Evolutionary conservation across 2,113 vertebrate species (phyloP).

Genomic region (Rhombomys opimus): DNA sequence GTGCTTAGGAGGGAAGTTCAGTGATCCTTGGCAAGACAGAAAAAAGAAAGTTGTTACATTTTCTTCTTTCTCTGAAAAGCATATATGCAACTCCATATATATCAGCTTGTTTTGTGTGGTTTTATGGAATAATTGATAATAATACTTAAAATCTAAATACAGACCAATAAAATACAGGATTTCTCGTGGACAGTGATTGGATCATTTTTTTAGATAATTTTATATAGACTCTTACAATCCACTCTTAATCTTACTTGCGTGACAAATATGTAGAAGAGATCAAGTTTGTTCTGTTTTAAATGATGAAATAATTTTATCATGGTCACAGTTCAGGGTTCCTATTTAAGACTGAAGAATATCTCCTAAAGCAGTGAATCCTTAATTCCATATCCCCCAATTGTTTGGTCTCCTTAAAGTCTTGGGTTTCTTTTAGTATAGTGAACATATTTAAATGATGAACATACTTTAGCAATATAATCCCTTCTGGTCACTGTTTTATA

Average conservation of each 20-base stretch:
- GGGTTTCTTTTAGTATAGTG: slow-evolving; percentile 1
- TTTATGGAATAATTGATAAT: slow-evolving; percentile 47
- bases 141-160: slow-evolving; percentile 50
- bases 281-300: slow-evolving; percentile 56
- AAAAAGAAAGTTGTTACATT: slow-evolving; percentile 24
- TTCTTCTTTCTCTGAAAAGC: slow-evolving; percentile 27
- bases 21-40: too few relatives aligned
- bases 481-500: neutral
- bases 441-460: neutral
- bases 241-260: slow-evolving; percentile 34
- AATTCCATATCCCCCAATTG: neutral
- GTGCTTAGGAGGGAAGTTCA: neutral
- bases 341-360: slow-evolving; percentile 49
- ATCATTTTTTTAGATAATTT: slow-evolving; percentile 47
- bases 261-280: slow-evolving; percentile 24
- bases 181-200: slow-evolving; percentile 11
- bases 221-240: slow-evolving; percentile 6
- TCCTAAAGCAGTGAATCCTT: slow-evolving; percentile 34
- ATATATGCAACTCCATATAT: neutral
- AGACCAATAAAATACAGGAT: slow-evolving; percentile 10
- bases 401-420: slow-evolving; percentile 24
- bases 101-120: slow-evolving; percentile 53
- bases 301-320: slow-evolving; percentile 55
- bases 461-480: slow-evolving; percentile 10
- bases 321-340: neutral